Base-by-base conservation (phyloP, 53 echinoderm and acorn worm genomes). In the Arbacia lixula region DNA sequence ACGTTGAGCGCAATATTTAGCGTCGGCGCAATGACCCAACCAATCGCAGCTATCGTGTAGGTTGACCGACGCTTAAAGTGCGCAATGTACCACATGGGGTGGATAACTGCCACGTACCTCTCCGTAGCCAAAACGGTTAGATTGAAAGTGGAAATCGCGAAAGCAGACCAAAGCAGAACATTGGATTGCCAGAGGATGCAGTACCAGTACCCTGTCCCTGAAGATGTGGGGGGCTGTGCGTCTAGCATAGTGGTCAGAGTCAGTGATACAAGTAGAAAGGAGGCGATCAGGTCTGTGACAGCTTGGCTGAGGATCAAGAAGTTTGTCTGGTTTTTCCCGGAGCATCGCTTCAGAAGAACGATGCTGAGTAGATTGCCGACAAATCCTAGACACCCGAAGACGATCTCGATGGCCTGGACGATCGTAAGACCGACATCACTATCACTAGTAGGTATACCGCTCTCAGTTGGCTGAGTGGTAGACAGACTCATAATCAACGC, bases 221-320 rank as follows among this genome's bases (percentile, higher is more conserved):
- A 37, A 36, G 49, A 39, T 25, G 43, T 5, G 16, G 3, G 29
- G 30, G 39, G 46, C 46, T 37, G 31, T 19, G 2, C 66, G 17
- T 30, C 72, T 10, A 46, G 19, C 11, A 72, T 37, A 19, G 30
- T 21, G 11, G 26, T 6, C 9, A 36, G 38, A 26, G 72, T 35
- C 22, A 72, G 19, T 5, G 39, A 22, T 36, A 71, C 26, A 26
- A 71, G 71, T 4, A 71, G 40, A 3, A 37, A 20, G 17, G 71
- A 71, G 6, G 71, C 30, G 43, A 71, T 24, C 21, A 71, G 22
- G 26, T 71, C 71, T 0, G 30, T 40, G 28, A 71, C 26, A 2
- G 71, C n/a, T 24, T 71, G 71, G 4, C 8, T 71, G 12, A 71
- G 26, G 50, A 71, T 71, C 29, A 71, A 46, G 19, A 71, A 71